Evolutionary conservation across 2,113 vertebrate species (phyloP).

Genomic region (Actinemys pallida): DNA sequence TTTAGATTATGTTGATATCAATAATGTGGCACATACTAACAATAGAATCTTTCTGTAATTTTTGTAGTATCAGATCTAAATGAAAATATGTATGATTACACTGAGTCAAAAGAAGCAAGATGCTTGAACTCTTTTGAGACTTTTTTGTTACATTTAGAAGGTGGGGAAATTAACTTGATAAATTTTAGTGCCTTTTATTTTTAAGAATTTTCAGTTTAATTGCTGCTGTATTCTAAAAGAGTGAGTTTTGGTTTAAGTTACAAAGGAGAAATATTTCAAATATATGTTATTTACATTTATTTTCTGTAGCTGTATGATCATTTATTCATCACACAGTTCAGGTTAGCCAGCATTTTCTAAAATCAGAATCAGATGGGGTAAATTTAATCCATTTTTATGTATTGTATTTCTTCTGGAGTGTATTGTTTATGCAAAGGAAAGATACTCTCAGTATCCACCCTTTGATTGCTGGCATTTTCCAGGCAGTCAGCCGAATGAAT

Average conservation of each 20-base stretch:
- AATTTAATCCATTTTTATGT: not conserved
- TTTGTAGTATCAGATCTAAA: conserved; percentile 61
- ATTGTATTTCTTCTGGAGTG: too few relatives aligned
- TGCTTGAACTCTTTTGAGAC: conserved; percentile 27
- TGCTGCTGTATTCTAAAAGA: not conserved
- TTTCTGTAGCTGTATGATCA: not conserved
- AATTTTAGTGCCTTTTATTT: conserved; percentile 15
- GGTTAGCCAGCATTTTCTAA: not conserved
- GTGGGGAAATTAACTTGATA: conserved; percentile 22
- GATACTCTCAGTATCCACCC: not conserved
- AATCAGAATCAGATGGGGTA: not conserved
- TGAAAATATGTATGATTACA: conserved; percentile 58
- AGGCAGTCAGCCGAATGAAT: not conserved
- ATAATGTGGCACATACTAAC: conserved; percentile 64
- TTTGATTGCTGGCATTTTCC: not conserved
- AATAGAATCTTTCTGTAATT: conserved; percentile 65
- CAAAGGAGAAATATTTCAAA: conserved; percentile 11
- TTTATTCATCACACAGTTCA: not conserved
- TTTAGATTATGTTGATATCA: conserved; percentile 68
- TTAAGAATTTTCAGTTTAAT: conserved; percentile 4
- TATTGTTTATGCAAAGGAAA: not conserved
- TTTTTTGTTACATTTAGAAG: conserved; percentile 30
- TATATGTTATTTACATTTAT: not conserved
- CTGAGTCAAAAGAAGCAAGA: conserved; percentile 59
- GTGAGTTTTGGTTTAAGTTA: conserved; percentile 1